phyloP scores from a whole-genome alignment of 2,113 vertebrate genomes.

The Empidonax traillii region DNA sequence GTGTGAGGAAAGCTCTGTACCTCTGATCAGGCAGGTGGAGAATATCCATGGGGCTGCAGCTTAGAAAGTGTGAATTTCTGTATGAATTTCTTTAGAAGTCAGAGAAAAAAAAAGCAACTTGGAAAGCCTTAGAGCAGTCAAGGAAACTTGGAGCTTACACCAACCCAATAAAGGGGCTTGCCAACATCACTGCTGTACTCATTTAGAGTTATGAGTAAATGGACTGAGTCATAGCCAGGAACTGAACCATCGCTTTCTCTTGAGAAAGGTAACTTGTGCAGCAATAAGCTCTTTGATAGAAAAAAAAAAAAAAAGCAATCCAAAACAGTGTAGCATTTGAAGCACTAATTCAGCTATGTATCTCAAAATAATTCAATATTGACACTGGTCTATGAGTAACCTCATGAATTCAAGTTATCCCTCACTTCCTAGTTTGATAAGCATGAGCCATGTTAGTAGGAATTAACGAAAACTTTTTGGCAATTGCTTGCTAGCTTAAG shows the following conservation, averaged over 20 bases:
- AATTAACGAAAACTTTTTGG: slow-evolving; percentile 32
- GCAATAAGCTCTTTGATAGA: slow-evolving; percentile 4
- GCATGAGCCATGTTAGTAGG: slow-evolving; percentile 3
- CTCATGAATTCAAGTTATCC: neutral
- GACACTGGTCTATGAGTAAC: neutral
- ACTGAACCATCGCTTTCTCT: slow-evolving; percentile 30
- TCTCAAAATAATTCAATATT: neutral
- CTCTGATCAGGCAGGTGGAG: slow-evolving; percentile 7
- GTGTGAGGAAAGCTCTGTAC: neutral
- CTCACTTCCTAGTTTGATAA: slow-evolving; percentile 42
- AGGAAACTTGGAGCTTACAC: slow-evolving; percentile 57
- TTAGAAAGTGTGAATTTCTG: slow-evolving; percentile 58
- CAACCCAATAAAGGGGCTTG: slow-evolving; percentile 56
- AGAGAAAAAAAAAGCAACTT: neutral
- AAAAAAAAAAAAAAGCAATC: neutral
- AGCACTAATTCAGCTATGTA: neutral
- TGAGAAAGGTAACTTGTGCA: slow-evolving; percentile 56
- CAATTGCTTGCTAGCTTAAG: neutral
- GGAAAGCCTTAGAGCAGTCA: slow-evolving; percentile 60
- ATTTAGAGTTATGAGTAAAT: slow-evolving; percentile 63
- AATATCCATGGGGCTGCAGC: slow-evolving; percentile 21
- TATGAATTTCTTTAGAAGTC: slow-evolving; percentile 35
- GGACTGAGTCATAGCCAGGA: slow-evolving; percentile 55
- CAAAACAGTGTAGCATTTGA: slow-evolving; percentile 21
- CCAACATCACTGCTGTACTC: slow-evolving; percentile 54